Evolutionary conservation across 2,113 vertebrate genomes (phyloP), one percentile per base, ranked within the genome.

Genomic region (Zosterops lateralis): DNA sequence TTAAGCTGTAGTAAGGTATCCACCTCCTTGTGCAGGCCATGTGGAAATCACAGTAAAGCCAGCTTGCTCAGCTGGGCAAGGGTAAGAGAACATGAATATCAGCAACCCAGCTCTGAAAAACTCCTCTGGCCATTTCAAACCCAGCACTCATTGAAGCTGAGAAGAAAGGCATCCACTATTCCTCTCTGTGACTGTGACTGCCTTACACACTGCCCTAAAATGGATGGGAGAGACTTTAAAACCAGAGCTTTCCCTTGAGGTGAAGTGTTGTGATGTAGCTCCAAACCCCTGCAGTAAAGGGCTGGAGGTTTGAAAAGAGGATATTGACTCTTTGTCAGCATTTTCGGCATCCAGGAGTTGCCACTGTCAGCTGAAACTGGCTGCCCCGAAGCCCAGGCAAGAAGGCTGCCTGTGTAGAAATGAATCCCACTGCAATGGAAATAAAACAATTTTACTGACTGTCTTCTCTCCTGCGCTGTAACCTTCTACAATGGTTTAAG

Each of bases 381-480:
- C 22, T 60, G 53, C 38, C 34, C 51, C 71, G 62, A 45, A 79
- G 42, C 57, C 34, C 34, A 42, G 40, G 10, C 17, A 26, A 0
- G 1, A 29, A 45, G 21, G 4, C 38, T 53, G 89, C 21, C 47
- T 71, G 12, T 31, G 34, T 15, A 31, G 42, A 58, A 93, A 66
- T 44, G 2, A 61, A 77, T 31, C 14, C 12, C 0, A 0, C 7
- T 47, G n/a, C 36, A 40, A 20, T 26, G 12, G 47, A 74, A 81
- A 44, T n/a, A 45, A 78, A 73, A 36, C 14, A 9, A 16, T 40
- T 90, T n/a, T 70, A 53, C 21, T 70, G 51, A 36, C 21, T 6
- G 5, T 68, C 62, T 80, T 89, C 50, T 28, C 25, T 58, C 32
- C 20, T 32, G 18, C 11, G 54, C 11, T 50, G 40, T 28, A 67